These are phyloP conservation scores for Drosophila multiciliata DNA, from an alignment of 2,888 invertebrate genomes.

Conservation along the genomic window DNA sequence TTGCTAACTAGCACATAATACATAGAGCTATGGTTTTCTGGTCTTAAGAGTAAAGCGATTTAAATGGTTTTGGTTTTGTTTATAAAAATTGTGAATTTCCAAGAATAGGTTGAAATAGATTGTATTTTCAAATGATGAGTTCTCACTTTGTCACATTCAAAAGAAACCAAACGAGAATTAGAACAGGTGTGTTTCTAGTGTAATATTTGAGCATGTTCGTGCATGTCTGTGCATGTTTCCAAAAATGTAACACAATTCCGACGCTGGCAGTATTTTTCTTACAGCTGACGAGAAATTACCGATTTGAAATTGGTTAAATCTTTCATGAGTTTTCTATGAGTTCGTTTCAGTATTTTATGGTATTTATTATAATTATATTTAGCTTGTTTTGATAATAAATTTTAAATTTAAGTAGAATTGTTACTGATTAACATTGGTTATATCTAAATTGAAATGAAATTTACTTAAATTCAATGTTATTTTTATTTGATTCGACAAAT, in stretches of 20 bases:
- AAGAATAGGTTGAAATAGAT: not conserved
- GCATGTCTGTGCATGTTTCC: not conserved
- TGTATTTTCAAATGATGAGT: not conserved
- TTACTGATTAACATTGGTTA: not conserved
- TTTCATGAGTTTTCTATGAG: not conserved
- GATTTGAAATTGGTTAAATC: not conserved
- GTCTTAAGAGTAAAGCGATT: too few species aligned
- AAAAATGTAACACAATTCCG: not conserved
- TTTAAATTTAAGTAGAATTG: not conserved
- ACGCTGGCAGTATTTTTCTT: not conserved
- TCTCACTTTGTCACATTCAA: not conserved
- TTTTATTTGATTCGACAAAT: slow-evolving; percentile 58
- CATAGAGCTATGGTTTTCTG: not conserved
- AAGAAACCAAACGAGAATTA: not conserved
- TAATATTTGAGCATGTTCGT: not conserved
- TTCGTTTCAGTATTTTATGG: not conserved
- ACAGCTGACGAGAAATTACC: not conserved
- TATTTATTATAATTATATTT: not conserved
- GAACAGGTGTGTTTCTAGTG: not conserved
- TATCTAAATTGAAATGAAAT: slow-evolving; percentile 39
- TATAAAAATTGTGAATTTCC: not conserved
- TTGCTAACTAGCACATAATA: not conserved
- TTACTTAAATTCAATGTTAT: slow-evolving; percentile 45
- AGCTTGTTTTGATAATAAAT: not conserved
- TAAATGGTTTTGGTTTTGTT: not conserved